Evolutionary conservation across 2,113 vertebrate genomes (phyloP).

Genomic region (Indicator indicator): DNA sequence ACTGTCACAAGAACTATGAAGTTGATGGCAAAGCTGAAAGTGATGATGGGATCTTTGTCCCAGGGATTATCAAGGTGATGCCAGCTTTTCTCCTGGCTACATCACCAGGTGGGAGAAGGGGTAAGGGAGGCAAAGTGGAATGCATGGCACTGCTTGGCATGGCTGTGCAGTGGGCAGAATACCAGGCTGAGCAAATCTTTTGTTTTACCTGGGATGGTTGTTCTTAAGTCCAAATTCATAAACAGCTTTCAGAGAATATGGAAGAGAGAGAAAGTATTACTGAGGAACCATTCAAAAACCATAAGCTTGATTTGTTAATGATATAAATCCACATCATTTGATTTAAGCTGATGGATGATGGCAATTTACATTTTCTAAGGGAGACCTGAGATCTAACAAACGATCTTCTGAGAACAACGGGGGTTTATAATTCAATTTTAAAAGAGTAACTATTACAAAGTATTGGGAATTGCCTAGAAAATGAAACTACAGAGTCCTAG

Average conservation of each 20-base stretch:
- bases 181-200: background rate
- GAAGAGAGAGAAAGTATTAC: background rate
- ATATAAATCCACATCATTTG: background rate
- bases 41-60: background rate
- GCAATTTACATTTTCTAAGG: background rate
- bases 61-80: no score
- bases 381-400: background rate
- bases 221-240: background rate
- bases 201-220: background rate
- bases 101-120: background rate
- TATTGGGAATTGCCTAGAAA: background rate
- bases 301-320: background rate
- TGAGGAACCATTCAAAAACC: background rate
- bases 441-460: background rate
- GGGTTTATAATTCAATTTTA: background rate
- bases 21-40: background rate
- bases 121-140: background rate
- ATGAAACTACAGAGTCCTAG: background rate
- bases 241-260: background rate
- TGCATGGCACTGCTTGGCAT: background rate
- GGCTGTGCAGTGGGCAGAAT: background rate
- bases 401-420: accelerated
- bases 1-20: background rate
- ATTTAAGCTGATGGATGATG: background rate
- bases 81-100: background rate